Percentiles rank a stretch among this genome's conserved stretches.
These are phyloP conservation scores for Aphodius sticticus DNA, from an alignment of 2,888 invertebrate species.

Conservation along the genomic window DNA sequence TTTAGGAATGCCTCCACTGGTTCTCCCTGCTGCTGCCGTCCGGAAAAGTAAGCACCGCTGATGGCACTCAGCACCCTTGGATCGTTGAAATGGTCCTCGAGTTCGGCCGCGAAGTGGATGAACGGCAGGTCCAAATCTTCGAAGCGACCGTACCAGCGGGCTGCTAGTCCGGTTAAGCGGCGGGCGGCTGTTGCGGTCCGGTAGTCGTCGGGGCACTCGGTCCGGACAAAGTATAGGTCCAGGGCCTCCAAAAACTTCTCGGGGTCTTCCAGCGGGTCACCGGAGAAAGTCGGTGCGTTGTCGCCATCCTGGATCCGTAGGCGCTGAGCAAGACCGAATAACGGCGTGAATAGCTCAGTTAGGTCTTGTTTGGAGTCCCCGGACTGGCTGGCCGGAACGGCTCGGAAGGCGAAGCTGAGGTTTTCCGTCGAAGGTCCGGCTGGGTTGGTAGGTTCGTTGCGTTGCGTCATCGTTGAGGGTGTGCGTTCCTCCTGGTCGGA, in stretches of 20 bases:
- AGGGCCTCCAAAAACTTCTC: neutral
- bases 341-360: too few species aligned
- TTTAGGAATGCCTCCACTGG: neutral
- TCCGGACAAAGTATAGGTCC: neutral
- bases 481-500: too few species aligned
- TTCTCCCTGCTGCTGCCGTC: neutral
- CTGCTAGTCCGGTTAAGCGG: neutral
- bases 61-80: neutral
- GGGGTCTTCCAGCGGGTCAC: neutral
- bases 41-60: neutral
- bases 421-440: too few species aligned
- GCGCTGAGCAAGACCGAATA: neutral
- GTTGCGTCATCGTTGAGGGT: too few species aligned
- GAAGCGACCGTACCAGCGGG: neutral
- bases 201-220: neutral
- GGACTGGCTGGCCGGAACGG: too few species aligned
- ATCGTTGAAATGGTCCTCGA: neutral
- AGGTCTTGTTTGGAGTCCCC: too few species aligned
- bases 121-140: neutral
- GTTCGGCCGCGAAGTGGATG: neutral
- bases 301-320: neutral
- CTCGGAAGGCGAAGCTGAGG: too few species aligned
- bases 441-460: too few species aligned
- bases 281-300: conserved; percentile 5
- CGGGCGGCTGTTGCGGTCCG: neutral